phyloP scores from a whole-genome alignment of 2,113 vertebrate species.

The Collichthys lucidus region DNA sequence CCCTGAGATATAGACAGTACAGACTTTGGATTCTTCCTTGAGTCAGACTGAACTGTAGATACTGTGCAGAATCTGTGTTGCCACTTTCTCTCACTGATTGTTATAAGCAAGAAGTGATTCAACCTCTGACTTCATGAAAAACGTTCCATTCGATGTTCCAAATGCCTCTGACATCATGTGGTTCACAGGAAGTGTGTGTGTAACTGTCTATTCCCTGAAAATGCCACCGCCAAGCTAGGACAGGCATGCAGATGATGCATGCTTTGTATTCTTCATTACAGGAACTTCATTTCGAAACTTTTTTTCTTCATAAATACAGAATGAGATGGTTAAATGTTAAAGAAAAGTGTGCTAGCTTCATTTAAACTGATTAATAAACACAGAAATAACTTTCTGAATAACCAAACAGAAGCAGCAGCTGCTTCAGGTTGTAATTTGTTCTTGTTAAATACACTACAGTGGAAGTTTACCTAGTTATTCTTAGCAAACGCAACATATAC shows the following conservation, averaged over 20 bases:
- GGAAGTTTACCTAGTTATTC: no score
- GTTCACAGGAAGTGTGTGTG: not conserved
- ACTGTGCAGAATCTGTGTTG: not conserved
- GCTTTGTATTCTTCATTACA: not conserved
- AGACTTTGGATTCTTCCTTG: conserved; percentile 27
- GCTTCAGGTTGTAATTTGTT: not conserved
- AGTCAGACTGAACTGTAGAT: not conserved
- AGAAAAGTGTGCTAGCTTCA: not conserved
- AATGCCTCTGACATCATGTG: not conserved
- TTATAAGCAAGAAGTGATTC: not conserved
- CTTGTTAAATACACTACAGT: not conserved
- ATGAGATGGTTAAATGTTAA: not conserved
- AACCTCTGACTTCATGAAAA: not conserved
- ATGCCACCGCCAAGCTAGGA: not conserved
- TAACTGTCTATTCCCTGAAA: not conserved
- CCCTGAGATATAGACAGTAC: conserved; percentile 33
- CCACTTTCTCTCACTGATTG: not conserved
- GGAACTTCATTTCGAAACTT: no score
- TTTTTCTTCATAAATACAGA: no score
- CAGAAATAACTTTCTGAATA: not conserved
- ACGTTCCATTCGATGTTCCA: not conserved
- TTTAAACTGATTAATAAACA: conserved; percentile 5
- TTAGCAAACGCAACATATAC: not conserved
- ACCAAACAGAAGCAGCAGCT: not conserved
- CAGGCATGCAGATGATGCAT: not conserved